Base-by-base conservation (phyloP, 2,113 vertebrate species). In the Hippocampus comes region DNA sequence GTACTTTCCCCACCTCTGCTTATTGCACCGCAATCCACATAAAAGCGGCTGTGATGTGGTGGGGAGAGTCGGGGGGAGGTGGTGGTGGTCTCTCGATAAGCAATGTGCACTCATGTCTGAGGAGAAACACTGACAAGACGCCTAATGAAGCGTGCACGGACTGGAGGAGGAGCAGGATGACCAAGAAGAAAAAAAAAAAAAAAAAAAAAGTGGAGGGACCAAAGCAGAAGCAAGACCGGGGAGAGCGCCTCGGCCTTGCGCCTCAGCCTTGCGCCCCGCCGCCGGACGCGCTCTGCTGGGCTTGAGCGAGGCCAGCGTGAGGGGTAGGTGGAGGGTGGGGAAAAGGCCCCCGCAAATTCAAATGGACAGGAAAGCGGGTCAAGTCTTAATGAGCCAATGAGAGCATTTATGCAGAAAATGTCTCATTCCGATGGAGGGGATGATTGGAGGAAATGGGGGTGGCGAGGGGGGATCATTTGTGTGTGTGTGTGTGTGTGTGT, bases 381-480 rank as follows among this genome's bases (percentile, higher is more conserved):
- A 93, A 90, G 90, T 91, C 93, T 95, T 96, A 98, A 97, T 97
- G 95, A 97, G 95, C 94, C 95, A 93, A 97, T 98, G 96, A 97
- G 95, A 93, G 95, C 93, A 96, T 98, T 66, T 97, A 97, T 96
- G 97, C 96, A 91, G 77, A 94, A 93, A 93, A 91, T 93, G 91
- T 94, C 95, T 95, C 95, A 96, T 96, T 95, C 90, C 81, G 78
- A 79, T 79, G 87, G 94, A 95, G 92, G 94, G 94, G 96, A 96
- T 95, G 93, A 97, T 94, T 89, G 87, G 94, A 95, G 63, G 4
- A 8, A 12, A 3, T 3, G 63, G 21, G 63, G 41, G n/a, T 1
- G 4, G 63, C 1, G 63, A 1, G 63, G 11, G 42, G 18, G 34
- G 11, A 14, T 9, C 5, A n/a, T 15, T 12, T 5, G 12, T 17